These are phyloP conservation scores for Halcyon malimbica DNA, from an alignment of 2,113 vertebrate genomes.

Conservation along the genomic window DNA sequence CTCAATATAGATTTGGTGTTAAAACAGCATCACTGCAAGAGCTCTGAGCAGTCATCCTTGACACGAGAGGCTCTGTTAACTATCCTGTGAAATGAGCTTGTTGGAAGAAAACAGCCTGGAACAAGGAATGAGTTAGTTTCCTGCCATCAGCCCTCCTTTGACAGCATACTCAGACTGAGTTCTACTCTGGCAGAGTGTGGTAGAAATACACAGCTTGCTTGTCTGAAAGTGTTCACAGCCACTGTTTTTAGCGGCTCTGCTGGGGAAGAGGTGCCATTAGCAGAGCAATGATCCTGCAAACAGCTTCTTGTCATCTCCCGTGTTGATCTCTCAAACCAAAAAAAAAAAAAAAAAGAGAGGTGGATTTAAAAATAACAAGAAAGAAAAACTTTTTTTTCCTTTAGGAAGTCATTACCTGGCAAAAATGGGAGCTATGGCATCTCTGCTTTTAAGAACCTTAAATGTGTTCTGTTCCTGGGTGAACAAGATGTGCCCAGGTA, in stretches of 20 bases:
- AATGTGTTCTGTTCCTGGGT: not conserved
- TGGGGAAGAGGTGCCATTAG: constrained; percentile 2
- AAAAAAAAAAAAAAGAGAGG: not conserved
- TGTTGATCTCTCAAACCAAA: not conserved
- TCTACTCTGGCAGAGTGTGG: not conserved
- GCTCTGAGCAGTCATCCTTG: constrained; percentile 60
- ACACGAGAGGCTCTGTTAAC: constrained; percentile 35
- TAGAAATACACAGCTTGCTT: not conserved
- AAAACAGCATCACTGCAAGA: constrained; percentile 48
- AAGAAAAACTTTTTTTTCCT: not conserved
- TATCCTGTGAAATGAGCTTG: constrained; percentile 44
- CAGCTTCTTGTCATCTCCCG: not conserved
- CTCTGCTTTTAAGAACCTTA: not conserved
- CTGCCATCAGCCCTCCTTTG: not conserved
- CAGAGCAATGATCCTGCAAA: constrained; percentile 15
- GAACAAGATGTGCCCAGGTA: not conserved
- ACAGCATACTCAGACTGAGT: not conserved
- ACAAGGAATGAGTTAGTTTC: constrained; percentile 39
- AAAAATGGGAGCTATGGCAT: not conserved
- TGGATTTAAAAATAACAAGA: not conserved
- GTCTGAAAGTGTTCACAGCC: not conserved
- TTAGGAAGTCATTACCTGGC: not conserved
- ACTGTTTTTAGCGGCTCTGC: constrained; percentile 26
- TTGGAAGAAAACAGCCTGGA: constrained; percentile 55
- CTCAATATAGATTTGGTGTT: constrained; percentile 4